Evolutionary conservation across 2,797 vertebrate genomes (phyloP).

Genomic region (Macroramphosus scolopax): DNA sequence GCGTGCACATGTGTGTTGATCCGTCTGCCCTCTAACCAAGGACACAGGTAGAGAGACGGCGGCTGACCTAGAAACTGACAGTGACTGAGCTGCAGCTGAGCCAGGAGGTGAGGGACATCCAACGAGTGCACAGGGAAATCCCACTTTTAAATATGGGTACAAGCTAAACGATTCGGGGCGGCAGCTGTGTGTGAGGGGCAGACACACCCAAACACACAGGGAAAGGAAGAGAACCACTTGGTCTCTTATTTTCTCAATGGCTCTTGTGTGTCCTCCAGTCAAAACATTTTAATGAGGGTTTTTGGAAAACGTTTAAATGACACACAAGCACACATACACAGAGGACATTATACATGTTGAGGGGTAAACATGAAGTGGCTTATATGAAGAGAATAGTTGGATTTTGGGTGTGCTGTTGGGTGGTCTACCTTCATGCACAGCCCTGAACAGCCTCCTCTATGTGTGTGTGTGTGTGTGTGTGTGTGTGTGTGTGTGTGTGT

Average conservation of each 20-base stretch:
- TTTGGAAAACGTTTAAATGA: constrained; percentile 1
- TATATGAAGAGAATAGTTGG: constrained; percentile 29
- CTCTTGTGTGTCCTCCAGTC: constrained; percentile 19
- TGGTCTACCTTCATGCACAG: constrained; percentile 55
- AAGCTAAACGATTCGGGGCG: constrained; percentile 30
- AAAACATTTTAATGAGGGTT: constrained; percentile 35
- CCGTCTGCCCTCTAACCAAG: constrained; percentile 65
- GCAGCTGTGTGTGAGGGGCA: constrained; percentile 6
- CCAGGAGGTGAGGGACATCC: constrained; percentile 36
- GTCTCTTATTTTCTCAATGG: background rate
- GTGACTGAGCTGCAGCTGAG: constrained; percentile 56
- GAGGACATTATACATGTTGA: constrained; percentile 33
- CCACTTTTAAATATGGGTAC: constrained; percentile 39
- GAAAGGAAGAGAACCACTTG: constrained; percentile 13
- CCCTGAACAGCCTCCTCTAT: constrained; percentile 37
- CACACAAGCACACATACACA: constrained; percentile 27
- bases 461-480: constrained; percentile 22
- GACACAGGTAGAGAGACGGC: constrained; percentile 56
- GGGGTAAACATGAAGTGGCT: constrained; percentile 54
- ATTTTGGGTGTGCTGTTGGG: constrained; percentile 58
- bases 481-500: constrained; percentile 23
- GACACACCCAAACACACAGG: constrained; percentile 25
- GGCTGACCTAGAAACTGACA: constrained; percentile 74
- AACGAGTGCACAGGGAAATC: constrained; percentile 40
- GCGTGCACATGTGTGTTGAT: constrained; percentile 35